These are phyloP conservation scores for Montipora capitata DNA, from an alignment of 92 coral and sea anemone genomes.

Conservation along the genomic window DNA sequence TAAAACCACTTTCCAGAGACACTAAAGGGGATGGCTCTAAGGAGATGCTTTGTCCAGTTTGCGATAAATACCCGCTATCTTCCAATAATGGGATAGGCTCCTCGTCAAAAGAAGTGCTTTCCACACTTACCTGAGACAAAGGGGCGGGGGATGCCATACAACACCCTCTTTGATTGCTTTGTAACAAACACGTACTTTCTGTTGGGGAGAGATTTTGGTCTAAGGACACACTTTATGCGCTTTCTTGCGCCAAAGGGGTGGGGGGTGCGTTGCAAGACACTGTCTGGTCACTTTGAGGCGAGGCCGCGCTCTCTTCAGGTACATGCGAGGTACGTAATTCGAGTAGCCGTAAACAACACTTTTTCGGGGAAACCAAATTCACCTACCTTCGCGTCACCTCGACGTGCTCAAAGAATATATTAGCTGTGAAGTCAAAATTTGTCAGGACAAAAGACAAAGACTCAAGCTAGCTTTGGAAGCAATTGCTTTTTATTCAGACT, in stretches of 20 bases:
- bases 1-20: conserved; percentile 22
- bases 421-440: neutral
- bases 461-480: neutral
- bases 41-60: neutral
- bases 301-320: neutral
- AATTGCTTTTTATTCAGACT: conserved; percentile 6
- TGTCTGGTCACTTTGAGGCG: conserved; percentile 17
- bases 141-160: neutral
- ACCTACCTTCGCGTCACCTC: conserved; percentile 17
- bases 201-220: neutral
- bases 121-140: neutral
- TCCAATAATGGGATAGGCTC: neutral
- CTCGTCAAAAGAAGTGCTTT: conserved; percentile 5
- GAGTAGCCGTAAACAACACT: conserved; percentile 2
- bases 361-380: conserved; percentile 5
- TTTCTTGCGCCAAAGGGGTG: neutral
- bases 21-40: neutral
- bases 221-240: neutral
- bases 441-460: neutral
- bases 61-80: neutral
- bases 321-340: neutral
- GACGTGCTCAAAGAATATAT: neutral
- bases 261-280: conserved; percentile 3
- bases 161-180: neutral
- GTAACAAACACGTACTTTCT: neutral